phyloP scores from a whole-genome alignment of 2,113 vertebrate species.

The Sarotherodon lohbergeri region DNA sequence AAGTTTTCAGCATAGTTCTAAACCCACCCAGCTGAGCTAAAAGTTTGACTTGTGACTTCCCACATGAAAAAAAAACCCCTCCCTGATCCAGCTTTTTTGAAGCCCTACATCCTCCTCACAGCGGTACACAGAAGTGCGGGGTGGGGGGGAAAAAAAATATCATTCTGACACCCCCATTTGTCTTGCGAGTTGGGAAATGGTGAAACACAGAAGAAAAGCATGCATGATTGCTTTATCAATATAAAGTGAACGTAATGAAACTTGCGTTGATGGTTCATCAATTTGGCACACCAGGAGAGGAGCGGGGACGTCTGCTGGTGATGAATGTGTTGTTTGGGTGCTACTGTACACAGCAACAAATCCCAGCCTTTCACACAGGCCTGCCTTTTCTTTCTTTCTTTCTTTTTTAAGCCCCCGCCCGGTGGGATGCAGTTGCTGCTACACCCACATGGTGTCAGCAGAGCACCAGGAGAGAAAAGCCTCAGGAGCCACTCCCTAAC shows the following conservation, averaged over 20 bases:
- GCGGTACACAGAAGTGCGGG: background rate
- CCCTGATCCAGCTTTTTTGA: background rate
- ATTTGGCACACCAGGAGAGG: conserved; percentile 33
- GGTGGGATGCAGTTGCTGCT: background rate
- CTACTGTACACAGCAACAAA: conserved; percentile 11
- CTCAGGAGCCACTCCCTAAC: background rate
- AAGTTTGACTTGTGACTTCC: background rate
- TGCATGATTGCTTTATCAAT: conserved; percentile 67
- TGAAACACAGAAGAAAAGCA: conserved; percentile 35
- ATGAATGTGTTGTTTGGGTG: conserved; percentile 55
- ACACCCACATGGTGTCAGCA: conserved; percentile 61
- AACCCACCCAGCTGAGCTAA: background rate
- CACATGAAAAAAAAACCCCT: background rate
- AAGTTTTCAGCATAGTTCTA: background rate
- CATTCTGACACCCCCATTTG: conserved; percentile 51
- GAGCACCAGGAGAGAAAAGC: conserved; percentile 7
- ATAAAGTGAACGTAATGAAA: conserved; percentile 56
- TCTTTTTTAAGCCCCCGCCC: background rate
- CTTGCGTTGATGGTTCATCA: conserved; percentile 58
- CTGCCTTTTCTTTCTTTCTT: background rate
- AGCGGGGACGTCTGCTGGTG: conserved; percentile 20
- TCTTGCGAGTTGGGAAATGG: conserved; percentile 28
- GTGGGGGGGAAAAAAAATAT: background rate
- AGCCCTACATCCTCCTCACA: background rate
- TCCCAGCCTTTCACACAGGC: background rate